These are phyloP conservation scores for Hedya salicella DNA, from an alignment of 2,888 invertebrate species.

Conservation along the genomic window DNA sequence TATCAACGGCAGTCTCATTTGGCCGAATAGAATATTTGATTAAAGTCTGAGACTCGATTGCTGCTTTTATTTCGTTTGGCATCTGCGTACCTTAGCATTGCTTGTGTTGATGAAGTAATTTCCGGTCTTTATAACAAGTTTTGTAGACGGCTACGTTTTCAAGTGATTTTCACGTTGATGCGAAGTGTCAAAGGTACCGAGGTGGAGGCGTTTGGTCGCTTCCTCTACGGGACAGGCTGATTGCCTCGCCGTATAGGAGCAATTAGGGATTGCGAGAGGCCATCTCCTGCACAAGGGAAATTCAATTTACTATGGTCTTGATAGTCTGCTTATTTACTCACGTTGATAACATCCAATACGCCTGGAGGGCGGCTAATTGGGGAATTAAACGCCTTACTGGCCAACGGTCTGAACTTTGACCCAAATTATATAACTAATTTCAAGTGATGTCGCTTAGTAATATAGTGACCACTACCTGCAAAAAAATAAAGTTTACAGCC, in stretches of 20 bases:
- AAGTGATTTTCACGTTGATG: slow-evolving; percentile 34
- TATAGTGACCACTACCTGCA: not conserved
- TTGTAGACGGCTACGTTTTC: slow-evolving; percentile 41
- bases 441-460: not conserved
- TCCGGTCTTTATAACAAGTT: slow-evolving; percentile 19
- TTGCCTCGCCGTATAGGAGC: slow-evolving; percentile 35
- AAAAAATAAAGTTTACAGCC: too few species aligned
- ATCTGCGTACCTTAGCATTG: slow-evolving; percentile 38
- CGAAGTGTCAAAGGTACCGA: slow-evolving; percentile 22
- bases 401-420: slow-evolving; percentile 6
- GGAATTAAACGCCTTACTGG: slow-evolving; percentile 1
- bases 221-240: slow-evolving; percentile 38
- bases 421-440: not conserved
- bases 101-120: slow-evolving; percentile 35
- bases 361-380: not conserved
- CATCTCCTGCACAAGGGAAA: slow-evolving; percentile 56
- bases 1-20: slow-evolving; percentile 66
- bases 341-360: slow-evolving; percentile 49
- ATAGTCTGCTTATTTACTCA: slow-evolving; percentile 60
- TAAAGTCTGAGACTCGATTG: slow-evolving; percentile 59
- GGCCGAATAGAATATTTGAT: slow-evolving; percentile 67
- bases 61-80: slow-evolving; percentile 57
- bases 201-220: slow-evolving; percentile 36
- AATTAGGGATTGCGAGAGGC: slow-evolving; percentile 35
- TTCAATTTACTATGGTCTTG: slow-evolving; percentile 61